Evolutionary conservation across 2,113 vertebrate species (phyloP).

Genomic region (Platichthys stellatus): DNA sequence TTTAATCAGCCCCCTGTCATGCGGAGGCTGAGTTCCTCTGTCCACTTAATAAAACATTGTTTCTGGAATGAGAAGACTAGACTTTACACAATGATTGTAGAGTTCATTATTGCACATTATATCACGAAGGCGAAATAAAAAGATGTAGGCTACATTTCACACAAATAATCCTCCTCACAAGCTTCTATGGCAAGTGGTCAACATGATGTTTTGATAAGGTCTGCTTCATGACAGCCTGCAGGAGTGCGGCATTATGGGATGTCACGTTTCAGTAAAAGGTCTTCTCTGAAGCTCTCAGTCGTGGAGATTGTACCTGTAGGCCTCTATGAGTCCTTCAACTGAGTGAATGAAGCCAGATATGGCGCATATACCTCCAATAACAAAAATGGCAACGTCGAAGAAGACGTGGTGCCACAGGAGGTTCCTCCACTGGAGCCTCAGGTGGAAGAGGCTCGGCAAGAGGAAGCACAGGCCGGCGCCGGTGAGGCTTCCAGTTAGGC

Average conservation of each 20-base stretch:
- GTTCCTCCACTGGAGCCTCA: slow-evolving; percentile 95
- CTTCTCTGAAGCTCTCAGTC: slow-evolving; percentile 79
- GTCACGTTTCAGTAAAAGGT: slow-evolving; percentile 24
- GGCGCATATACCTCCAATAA: slow-evolving; percentile 96
- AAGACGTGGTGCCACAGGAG: slow-evolving; percentile 98
- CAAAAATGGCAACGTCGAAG: slow-evolving; percentile 96
- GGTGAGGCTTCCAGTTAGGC: slow-evolving; percentile 95
- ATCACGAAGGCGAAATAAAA: slow-evolving; percentile 80
- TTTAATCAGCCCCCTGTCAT: slow-evolving; percentile 31
- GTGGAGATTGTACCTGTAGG: slow-evolving; percentile 88
- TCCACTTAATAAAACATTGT: slow-evolving; percentile 51
- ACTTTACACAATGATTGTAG: slow-evolving; percentile 70
- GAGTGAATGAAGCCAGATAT: slow-evolving; percentile 97
- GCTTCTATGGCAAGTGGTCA: slow-evolving; percentile 38
- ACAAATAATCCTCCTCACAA: slow-evolving; percentile 66
- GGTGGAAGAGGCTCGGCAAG: slow-evolving; percentile 96
- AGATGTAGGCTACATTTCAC: slow-evolving; percentile 71
- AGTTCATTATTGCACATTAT: slow-evolving; percentile 80
- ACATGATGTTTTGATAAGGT: slow-evolving; percentile 29
- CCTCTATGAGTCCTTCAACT: slow-evolving; percentile 95
- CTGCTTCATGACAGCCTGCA: slow-evolving; percentile 12
- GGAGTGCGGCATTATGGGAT: slow-evolving; percentile 21
- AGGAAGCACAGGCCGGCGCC: slow-evolving; percentile 96
- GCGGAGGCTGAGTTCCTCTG: slow-evolving; percentile 38
- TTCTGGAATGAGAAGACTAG: slow-evolving; percentile 57